Evolutionary conservation across 2,113 vertebrate species (phyloP).

Genomic region (Ovibos moschatus): DNA sequence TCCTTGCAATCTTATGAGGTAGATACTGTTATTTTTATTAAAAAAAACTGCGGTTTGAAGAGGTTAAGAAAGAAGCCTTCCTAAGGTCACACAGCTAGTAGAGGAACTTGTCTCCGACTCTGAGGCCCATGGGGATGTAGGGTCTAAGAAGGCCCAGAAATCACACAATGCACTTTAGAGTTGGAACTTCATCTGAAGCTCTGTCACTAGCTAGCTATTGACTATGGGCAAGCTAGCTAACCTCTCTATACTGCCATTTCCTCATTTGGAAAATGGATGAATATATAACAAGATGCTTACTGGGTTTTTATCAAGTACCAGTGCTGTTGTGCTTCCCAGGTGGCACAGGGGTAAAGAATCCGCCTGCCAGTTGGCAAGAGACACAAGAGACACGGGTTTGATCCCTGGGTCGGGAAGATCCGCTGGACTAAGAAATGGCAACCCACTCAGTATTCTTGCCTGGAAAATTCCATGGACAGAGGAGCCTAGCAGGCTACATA

Average conservation of each 20-base stretch:
- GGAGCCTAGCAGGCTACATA: not conserved
- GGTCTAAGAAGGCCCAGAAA: not conserved
- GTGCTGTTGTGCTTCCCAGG: not conserved
- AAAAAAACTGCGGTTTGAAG: not conserved
- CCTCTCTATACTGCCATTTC: not conserved
- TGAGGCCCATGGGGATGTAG: not conserved
- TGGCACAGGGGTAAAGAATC: not conserved
- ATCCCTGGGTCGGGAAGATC: not conserved
- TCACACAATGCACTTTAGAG: not conserved
- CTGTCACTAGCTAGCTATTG: not conserved
- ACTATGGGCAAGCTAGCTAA: not conserved
- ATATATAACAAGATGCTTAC: not conserved
- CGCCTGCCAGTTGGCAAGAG: not conserved
- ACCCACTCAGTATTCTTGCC: not conserved
- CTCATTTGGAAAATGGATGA: not conserved
- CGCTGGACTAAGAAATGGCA: not conserved
- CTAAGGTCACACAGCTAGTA: not conserved
- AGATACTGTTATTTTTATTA: constrained; percentile 8
- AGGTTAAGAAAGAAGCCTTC: not conserved
- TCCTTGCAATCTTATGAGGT: not conserved
- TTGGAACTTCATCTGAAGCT: not conserved
- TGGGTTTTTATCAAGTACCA: not conserved
- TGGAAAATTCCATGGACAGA: not conserved
- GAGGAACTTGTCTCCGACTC: not conserved
- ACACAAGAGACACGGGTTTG: not conserved